These are phyloP conservation scores for Hypena proboscidalis DNA, from an alignment of 2,888 invertebrate genomes.

Conservation along the genomic window DNA sequence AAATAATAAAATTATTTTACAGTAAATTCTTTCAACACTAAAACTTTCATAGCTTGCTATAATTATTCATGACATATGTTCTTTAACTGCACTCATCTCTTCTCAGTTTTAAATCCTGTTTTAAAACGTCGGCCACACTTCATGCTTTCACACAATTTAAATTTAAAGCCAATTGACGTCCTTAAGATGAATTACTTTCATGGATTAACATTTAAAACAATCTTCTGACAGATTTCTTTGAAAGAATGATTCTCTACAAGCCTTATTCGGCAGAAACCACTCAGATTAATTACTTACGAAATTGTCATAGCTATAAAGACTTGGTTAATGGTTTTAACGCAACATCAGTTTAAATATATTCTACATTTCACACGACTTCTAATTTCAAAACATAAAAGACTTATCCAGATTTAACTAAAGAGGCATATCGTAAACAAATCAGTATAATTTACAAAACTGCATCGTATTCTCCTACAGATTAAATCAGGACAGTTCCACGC, in stretches of 20 bases:
- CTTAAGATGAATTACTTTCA: conserved; percentile 32
- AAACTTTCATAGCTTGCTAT: background rate
- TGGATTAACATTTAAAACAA: conserved; percentile 30
- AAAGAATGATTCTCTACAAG: conserved; percentile 13
- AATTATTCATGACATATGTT: background rate
- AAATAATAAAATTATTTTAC: too few relatives aligned
- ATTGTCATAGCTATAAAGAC: too few relatives aligned
- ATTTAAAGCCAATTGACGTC: conserved; percentile 44
- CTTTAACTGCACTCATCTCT: background rate
- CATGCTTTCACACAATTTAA: conserved; percentile 41
- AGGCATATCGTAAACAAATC: conserved; percentile 18
- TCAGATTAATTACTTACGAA: conserved; percentile 16
- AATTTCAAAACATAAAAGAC: conserved; percentile 3
- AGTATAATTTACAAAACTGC: conserved; percentile 21
- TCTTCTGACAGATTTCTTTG: conserved; percentile 23
- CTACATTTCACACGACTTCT: background rate
- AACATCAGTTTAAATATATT: too few relatives aligned
- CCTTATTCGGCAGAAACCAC: conserved; percentile 19
- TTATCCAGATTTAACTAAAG: conserved; percentile 10
- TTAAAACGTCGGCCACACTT: conserved; percentile 28
- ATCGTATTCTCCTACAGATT: conserved; percentile 28
- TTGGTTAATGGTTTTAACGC: too few relatives aligned
- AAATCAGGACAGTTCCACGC: conserved; percentile 30
- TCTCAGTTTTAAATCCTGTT: conserved; percentile 33
- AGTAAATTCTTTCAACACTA: too few relatives aligned